Conservation (phyloP, 2,797 vertebrate genomes). For the Leontopithecus rosalia region DNA sequence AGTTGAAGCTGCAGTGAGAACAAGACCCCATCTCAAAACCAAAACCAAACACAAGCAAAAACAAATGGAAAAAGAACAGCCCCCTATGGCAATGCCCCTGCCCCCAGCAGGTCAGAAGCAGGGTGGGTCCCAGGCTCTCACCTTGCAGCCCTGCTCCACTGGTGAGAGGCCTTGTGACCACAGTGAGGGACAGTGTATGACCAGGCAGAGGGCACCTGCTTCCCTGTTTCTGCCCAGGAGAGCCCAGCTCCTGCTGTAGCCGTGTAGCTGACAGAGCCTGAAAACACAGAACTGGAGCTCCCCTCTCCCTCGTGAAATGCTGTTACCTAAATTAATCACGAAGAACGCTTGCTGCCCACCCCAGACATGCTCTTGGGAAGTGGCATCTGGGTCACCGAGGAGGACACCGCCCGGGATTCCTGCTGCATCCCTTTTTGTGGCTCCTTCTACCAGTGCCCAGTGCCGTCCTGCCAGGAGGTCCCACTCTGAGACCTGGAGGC, state of each 20-base stretch:
- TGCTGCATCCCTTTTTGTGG: neutral
- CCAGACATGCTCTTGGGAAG: neutral
- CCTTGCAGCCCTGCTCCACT: neutral
- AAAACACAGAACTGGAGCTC: too few relatives aligned
- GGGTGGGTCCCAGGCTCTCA: neutral
- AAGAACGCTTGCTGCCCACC: neutral
- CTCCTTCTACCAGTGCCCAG: neutral
- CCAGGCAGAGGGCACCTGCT: neutral
- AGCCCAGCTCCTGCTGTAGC: neutral
- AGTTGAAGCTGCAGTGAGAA: neutral
- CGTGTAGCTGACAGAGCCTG: neutral
- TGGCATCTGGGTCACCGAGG: neutral
- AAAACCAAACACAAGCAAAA: too few relatives aligned
- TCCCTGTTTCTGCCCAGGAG: neutral
- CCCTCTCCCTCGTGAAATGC: neutral
- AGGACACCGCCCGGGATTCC: neutral
- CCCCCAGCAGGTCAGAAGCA: neutral
- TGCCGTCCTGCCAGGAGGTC: neutral
- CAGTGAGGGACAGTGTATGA: neutral
- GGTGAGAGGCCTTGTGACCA: neutral
- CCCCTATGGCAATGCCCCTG: neutral
- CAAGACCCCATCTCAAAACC: neutral
- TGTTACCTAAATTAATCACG: neutral
- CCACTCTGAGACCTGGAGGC: neutral
- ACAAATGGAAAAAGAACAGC: neutral